A percentile compares a stretch with the other conserved stretches of the same genome.
These are phyloP conservation scores for Panthera tigris DNA, from an alignment of 2,113 vertebrate genomes.

Conservation along the genomic window DNA sequence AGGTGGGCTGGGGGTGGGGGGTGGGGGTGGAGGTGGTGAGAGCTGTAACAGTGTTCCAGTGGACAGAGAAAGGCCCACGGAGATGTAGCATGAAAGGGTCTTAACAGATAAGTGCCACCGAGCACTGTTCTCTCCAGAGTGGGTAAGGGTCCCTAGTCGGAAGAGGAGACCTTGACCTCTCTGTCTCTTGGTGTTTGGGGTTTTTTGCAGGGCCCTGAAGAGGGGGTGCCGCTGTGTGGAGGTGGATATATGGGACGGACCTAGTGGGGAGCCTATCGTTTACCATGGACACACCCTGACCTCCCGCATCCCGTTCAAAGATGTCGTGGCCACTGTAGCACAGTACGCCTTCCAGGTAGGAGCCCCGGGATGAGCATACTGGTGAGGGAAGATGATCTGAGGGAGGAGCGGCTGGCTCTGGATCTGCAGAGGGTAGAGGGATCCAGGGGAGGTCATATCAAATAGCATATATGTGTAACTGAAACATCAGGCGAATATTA, in stretches of 20 bases:
- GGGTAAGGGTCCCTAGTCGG: background rate
- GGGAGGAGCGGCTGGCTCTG: background rate
- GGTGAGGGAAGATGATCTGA: background rate
- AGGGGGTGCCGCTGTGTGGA: conserved; percentile 96
- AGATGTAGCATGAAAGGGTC: background rate
- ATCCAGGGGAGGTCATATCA: background rate
- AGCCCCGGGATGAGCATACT: background rate
- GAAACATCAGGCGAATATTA: background rate
- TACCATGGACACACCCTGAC: conserved; percentile 97
- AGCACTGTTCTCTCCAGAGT: background rate
- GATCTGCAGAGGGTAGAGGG: background rate
- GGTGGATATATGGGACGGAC: conserved; percentile 97
- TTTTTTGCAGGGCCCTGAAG: conserved; percentile 88
- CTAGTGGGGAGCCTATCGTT: conserved; percentile 93
- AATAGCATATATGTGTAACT: background rate
- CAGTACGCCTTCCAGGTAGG: conserved; percentile 96
- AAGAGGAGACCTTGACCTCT: conserved; percentile 26
- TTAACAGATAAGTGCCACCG: background rate
- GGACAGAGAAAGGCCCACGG: background rate
- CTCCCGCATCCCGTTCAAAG: conserved; percentile 95
- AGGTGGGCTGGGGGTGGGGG: background rate
- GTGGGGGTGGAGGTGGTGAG: background rate
- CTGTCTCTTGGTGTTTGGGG: background rate
- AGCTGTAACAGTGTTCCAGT: background rate
- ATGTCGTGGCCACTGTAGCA: conserved; percentile 90